Evolutionary conservation across 2,797 vertebrate genomes (phyloP), one percentile per base, ranked within the genome.

Genomic region (Echeneis naucrates): DNA sequence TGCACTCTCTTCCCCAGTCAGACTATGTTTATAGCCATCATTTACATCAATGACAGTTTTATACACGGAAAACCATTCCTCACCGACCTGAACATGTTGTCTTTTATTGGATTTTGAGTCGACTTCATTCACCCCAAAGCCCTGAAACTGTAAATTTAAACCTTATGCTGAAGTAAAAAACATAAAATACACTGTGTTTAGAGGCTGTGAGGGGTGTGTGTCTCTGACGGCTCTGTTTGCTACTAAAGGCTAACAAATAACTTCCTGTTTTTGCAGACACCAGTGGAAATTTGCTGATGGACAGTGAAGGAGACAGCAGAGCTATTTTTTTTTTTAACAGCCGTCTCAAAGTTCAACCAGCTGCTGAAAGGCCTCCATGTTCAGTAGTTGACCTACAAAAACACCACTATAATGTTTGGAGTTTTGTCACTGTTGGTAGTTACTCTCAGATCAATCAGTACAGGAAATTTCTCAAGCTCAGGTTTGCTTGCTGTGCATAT

Each of bases 211-310:
- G 33, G 30, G 30, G 30, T 3, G 30, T 30, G 30, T 13, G 26
- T 56, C 21, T 33, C 57, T 56, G 55, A 60, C 11, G 5, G 21
- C 26, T 65, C 35, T 45, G 61, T 65, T 55, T 69, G 61, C 58
- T 72, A 65, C 16, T 17, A 5, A 45, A 72, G 2, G 47, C 77
- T 90, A 84, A 92, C 69, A n/a, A 42, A 77, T 72, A 17, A 26
- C 72, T 88, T 88, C 82, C 78, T 90, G 79, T 90, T 87, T 81
- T 65, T 33, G 38, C 88, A 93, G 91, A 85, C 86, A 68, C 78
- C 80, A 74, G 79, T 56, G 72, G 70, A 85, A 85, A 78, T 84
- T 76, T 55, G 65, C 82, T 78, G 89, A 87, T 40, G 85, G 80
- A 80, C 85, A 68, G 61, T 53, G 37, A 63, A 68, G 68, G 42